These are phyloP conservation scores for Chionomys nivalis DNA, from an alignment of 2,113 vertebrate genomes.

Conservation along the genomic window DNA sequence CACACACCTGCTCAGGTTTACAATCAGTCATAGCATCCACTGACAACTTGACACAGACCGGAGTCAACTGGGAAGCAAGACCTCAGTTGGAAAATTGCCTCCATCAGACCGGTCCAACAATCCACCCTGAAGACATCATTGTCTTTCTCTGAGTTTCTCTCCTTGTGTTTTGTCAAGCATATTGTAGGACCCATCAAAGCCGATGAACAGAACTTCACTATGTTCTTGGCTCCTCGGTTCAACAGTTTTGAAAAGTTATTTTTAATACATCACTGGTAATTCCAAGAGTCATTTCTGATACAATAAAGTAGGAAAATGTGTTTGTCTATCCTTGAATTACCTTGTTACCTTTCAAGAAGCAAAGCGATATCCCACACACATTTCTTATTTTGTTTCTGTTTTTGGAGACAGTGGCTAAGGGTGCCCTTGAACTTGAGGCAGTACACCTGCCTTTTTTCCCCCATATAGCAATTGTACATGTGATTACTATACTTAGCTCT, in stretches of 20 bases:
- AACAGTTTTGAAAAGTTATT: not conserved
- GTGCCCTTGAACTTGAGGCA: not conserved
- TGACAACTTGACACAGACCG: not conserved
- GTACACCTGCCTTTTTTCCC: not conserved
- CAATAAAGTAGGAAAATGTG: not conserved
- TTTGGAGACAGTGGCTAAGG: not conserved
- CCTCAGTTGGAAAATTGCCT: no score
- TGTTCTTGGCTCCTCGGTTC: not conserved
- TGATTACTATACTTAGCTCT: not conserved
- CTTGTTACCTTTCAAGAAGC: not conserved
- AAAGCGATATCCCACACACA: not conserved
- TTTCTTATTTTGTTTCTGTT: not conserved
- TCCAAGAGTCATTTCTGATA: not conserved
- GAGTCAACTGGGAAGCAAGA: not conserved
- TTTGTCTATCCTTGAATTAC: not conserved
- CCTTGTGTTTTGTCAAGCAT: not conserved
- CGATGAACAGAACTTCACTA: not conserved
- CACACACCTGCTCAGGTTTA: not conserved
- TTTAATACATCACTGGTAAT: not conserved
- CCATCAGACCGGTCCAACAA: not conserved
- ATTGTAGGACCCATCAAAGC: not conserved
- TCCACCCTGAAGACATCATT: not conserved
- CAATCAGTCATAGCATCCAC: no score
- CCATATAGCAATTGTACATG: not conserved
- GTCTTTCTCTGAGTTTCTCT: not conserved